A percentile compares a stretch with the other conserved stretches of the same genome.
Evolutionary conservation across 2,797 vertebrate species (phyloP).

Genomic region (Protosalanx chinensis): DNA sequence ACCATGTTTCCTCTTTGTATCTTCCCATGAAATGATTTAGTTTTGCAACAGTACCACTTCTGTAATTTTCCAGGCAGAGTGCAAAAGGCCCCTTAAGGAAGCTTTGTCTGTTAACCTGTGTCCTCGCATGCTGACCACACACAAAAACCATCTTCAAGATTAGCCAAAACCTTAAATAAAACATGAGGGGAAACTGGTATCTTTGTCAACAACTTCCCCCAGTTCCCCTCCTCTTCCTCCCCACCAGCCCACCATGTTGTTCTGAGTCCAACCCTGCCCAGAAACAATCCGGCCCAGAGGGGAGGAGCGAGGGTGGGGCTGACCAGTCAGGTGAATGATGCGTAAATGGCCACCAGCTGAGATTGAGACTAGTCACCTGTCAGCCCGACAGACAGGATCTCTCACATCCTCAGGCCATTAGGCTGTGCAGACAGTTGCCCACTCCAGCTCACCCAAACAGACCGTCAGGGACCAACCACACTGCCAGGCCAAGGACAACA

Average conservation of each 20-base stretch:
- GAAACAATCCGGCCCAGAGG: constrained; percentile 6
- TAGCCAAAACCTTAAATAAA: background rate
- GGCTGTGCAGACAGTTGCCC: constrained; percentile 7
- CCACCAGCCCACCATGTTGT: background rate
- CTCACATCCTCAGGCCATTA: constrained; percentile 8
- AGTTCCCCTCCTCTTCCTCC: background rate
- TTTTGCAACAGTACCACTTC: too few relatives aligned
- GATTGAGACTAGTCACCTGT: constrained; percentile 14
- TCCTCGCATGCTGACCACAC: too few relatives aligned
- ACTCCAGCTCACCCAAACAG: constrained; percentile 9
- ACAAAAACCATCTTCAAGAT: too few relatives aligned
- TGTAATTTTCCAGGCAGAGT: too few relatives aligned
- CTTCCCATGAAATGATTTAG: too few relatives aligned
- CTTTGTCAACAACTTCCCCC: constrained; percentile 9
- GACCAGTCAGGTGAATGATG: constrained; percentile 21
- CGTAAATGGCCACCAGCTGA: constrained; percentile 20
- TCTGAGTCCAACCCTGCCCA: background rate
- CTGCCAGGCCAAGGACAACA: constrained; percentile 8
- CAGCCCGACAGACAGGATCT: constrained; percentile 6
- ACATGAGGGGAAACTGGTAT: background rate
- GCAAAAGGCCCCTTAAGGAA: too few relatives aligned
- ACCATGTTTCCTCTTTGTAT: too few relatives aligned
- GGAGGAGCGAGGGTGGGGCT: background rate
- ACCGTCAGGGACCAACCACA: constrained; percentile 1
- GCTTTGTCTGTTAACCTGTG: too few relatives aligned